Conservation (phyloP, 2,888 invertebrate genomes). For the Hedya salicella region DNA sequence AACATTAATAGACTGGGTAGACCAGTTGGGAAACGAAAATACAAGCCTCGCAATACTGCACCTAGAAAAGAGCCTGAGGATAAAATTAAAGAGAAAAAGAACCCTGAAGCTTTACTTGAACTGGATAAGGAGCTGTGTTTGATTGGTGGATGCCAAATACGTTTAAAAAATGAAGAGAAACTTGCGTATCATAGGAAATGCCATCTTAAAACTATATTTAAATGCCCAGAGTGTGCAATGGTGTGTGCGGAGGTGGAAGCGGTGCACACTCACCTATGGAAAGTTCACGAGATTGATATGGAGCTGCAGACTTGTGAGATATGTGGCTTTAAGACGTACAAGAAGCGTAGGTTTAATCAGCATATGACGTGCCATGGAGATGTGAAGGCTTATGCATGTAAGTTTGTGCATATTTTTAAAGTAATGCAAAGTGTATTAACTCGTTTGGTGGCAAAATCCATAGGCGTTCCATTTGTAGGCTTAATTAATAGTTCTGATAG, state of each 20-base stretch:
- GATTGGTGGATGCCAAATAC: slow-evolving; percentile 82
- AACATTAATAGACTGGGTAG: slow-evolving; percentile 48
- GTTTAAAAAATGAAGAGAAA: slow-evolving; percentile 84
- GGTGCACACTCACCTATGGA: slow-evolving; percentile 92
- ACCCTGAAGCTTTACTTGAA: neutral
- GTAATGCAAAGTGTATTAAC: too few species aligned
- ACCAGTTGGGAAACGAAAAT: slow-evolving; percentile 11
- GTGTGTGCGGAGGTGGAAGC: slow-evolving; percentile 86
- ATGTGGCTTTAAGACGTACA: slow-evolving; percentile 90
- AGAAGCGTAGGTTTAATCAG: slow-evolving; percentile 88
- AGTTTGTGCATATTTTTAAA: slow-evolving; percentile 50
- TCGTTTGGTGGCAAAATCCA: too few species aligned
- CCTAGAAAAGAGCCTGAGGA: neutral
- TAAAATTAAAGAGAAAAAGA: slow-evolving; percentile 37
- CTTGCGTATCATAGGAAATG: slow-evolving; percentile 87
- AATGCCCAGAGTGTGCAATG: slow-evolving; percentile 88
- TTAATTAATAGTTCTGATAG: too few species aligned
- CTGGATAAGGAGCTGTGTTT: slow-evolving; percentile 72
- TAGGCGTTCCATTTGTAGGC: too few species aligned
- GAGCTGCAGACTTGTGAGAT: slow-evolving; percentile 91
- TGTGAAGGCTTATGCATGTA: slow-evolving; percentile 86
- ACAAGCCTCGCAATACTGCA: neutral
- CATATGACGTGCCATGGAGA: slow-evolving; percentile 91
- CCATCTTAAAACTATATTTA: slow-evolving; percentile 79
- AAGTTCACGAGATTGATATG: slow-evolving; percentile 90